Evolutionary conservation across 2,797 vertebrate genomes (phyloP), one percentile per base, ranked within the genome.

Genomic region (Enteromius unitaeniatus): DNA sequence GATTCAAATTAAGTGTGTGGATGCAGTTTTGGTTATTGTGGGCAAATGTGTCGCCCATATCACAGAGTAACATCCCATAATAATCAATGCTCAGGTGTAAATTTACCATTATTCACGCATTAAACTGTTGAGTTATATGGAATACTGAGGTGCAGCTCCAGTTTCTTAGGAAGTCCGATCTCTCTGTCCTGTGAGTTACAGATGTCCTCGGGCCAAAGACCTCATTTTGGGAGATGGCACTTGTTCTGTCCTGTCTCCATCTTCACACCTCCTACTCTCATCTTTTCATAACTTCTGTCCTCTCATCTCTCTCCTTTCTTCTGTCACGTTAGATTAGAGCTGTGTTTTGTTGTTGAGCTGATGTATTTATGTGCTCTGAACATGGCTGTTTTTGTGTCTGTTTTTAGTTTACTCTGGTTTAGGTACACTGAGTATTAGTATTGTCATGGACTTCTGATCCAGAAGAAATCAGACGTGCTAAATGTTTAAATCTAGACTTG

Each of bases 191-290:
- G 10, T 37, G 49, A 51, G 77, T 49, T 79, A 49, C 72, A 68
- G 72, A 68, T 68, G 73, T 68, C 62, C 34, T 58, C 28, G 17
- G 34, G 81, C 72, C 73, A 55, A 49, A 76, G 62, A 26, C 62
- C 47, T 68, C 45, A 68, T 40, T 53, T 82, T 75, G 28, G 70
- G n/a, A 45, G 60, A 82, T 73, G 70, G 37, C 45, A 67, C 49
- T 80, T 23, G 17, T 67, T 75, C 47, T 82, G 84, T 85, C 69
- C 86, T 78, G 58, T 78, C 76, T 79, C 81, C 51, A 26, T 83
- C 62, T 78, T 81, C 67, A 60, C 40, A 77, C 73, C 67, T 72
- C 80, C 68, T 70, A 53, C 82, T 78, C 78, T 77, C 62, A 69
- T 69, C 62, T 75, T 23, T 58, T 62, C 51, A 47, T 60, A 75